These are phyloP conservation scores for Lasioglossum calceatum DNA, from an alignment of 2,888 invertebrate species.

Conservation along the genomic window DNA sequence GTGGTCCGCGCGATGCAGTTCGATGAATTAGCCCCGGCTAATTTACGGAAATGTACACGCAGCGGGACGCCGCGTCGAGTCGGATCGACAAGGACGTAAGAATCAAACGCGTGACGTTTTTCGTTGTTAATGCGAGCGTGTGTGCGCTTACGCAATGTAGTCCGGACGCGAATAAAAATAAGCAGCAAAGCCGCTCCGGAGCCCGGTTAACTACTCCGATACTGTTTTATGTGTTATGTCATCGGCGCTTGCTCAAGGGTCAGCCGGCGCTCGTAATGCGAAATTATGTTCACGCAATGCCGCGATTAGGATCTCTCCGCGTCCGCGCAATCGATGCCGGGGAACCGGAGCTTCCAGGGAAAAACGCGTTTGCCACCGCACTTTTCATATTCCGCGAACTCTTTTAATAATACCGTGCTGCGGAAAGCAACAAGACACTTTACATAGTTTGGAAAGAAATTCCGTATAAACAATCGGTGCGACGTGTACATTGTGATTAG, in stretches of 20 bases:
- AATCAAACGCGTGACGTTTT: conserved; percentile 66
- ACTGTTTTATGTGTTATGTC: conserved; percentile 67
- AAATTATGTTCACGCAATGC: conserved; percentile 61
- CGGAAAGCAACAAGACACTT: background rate
- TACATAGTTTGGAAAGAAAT: background rate
- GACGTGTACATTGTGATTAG: too few relatives aligned
- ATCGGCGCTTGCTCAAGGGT: conserved; percentile 52
- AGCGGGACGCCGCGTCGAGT: conserved; percentile 22
- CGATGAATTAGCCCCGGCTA: conserved; percentile 37
- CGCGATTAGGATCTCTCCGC: conserved; percentile 49
- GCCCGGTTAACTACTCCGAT: conserved; percentile 54
- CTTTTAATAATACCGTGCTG: background rate
- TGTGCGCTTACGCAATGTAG: conserved; percentile 65
- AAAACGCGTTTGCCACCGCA: conserved; percentile 26
- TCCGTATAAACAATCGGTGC: too few relatives aligned
- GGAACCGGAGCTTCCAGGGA: conserved; percentile 14
- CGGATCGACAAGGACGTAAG: conserved; percentile 71
- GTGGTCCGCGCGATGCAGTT: background rate
- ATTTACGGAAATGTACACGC: conserved; percentile 57
- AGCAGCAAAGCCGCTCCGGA: conserved; percentile 6
- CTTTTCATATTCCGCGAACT: conserved; percentile 22
- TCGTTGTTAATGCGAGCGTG: conserved; percentile 41
- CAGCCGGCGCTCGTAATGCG: conserved; percentile 59
- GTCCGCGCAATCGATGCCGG: conserved; percentile 19
- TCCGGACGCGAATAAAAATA: conserved; percentile 69